Conservation (phyloP, 30 jellyfish, hydroid and myxozoan genomes). For the Aurelia aurita complex sp. Pacific region DNA sequence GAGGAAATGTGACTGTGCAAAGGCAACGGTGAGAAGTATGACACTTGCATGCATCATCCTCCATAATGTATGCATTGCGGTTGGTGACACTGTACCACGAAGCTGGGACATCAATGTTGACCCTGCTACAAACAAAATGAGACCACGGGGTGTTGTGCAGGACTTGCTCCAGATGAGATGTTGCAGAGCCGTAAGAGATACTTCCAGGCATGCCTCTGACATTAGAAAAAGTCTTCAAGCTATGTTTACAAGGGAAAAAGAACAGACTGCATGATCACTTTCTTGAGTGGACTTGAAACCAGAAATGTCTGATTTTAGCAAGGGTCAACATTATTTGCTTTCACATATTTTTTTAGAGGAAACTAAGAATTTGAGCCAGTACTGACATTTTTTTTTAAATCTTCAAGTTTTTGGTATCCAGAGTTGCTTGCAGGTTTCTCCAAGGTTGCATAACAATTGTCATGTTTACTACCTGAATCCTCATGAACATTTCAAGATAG, state of each 20-base stretch:
- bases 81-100: slow-evolving; percentile 37
- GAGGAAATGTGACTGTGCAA: slow-evolving; percentile 45
- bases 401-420: too few species aligned
- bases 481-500: too few species aligned
- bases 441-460: too few species aligned
- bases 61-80: neutral
- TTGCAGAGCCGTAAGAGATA: slow-evolving; percentile 9
- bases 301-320: too few species aligned
- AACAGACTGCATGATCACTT: slow-evolving; percentile 3
- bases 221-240: slow-evolving; percentile 17
- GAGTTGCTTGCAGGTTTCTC: too few species aligned
- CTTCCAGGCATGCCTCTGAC: slow-evolving; percentile 14
- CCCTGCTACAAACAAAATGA: slow-evolving; percentile 41
- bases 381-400: too few species aligned
- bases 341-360: too few species aligned
- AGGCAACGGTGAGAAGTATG: slow-evolving; percentile 22
- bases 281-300: neutral
- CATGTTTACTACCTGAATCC: too few species aligned
- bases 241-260: slow-evolving; percentile 20
- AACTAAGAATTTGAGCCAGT: too few species aligned
- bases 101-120: slow-evolving; percentile 14
- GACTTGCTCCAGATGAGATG: slow-evolving; percentile 23
- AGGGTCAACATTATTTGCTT: too few species aligned
- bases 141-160: slow-evolving; percentile 17
- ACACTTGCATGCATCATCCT: slow-evolving; percentile 56